Conservation (phyloP, 2,113 vertebrate genomes). For the Rhadina sibilatrix region DNA sequence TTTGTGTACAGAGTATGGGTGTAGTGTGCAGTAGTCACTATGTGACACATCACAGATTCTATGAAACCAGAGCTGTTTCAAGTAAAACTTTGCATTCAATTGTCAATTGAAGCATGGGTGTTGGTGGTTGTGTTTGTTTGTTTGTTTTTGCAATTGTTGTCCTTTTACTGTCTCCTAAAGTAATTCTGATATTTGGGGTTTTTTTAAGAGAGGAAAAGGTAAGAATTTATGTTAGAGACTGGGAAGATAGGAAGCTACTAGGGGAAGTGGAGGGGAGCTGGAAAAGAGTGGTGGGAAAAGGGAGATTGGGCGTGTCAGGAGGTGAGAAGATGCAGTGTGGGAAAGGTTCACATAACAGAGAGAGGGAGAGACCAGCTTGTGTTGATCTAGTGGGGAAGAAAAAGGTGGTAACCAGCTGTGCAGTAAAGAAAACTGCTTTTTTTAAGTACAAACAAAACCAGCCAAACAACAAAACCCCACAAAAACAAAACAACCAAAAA, state of each 20-base stretch:
- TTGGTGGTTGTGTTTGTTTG: background rate
- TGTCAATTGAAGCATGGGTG: background rate
- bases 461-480: background rate
- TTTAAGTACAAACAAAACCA: background rate
- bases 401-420: background rate
- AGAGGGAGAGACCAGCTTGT: background rate
- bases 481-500: background rate
- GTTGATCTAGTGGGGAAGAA: background rate
- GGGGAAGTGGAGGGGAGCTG: background rate
- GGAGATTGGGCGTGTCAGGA: background rate
- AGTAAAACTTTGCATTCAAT: slow-evolving; percentile 30
- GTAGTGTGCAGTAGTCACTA: background rate
- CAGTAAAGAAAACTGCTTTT: background rate
- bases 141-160: background rate
- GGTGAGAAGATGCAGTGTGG: background rate
- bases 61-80: background rate
- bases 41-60: slow-evolving; percentile 10
- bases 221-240: background rate
- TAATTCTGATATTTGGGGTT: background rate
- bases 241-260: background rate
- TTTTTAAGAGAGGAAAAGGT: background rate
- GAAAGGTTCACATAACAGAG: background rate
- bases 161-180: slow-evolving; percentile 23
- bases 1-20: background rate
- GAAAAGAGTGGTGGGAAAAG: background rate